Evolutionary conservation across 2,797 vertebrate species (phyloP).

Genomic region (Channallabes apus): DNA sequence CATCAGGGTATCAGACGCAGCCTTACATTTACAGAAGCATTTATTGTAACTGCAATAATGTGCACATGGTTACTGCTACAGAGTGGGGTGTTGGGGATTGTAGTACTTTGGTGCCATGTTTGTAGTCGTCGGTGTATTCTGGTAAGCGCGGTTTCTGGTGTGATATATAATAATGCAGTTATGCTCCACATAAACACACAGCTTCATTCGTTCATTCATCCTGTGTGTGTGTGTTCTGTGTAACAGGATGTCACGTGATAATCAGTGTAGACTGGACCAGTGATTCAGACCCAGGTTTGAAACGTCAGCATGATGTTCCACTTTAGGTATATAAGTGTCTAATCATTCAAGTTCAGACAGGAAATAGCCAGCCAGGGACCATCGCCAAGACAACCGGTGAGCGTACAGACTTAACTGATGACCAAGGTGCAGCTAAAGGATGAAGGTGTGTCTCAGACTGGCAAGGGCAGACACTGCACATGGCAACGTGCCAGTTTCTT

Average conservation of each 20-base stretch:
- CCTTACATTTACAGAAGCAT: too few relatives aligned
- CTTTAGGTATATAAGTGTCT: background rate
- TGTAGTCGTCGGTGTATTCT: background rate
- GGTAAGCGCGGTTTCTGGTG: background rate
- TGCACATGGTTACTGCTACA: too few relatives aligned
- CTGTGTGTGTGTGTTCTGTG: background rate
- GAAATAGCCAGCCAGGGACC: too few relatives aligned
- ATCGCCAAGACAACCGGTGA: background rate
- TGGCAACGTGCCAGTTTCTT: slow-evolving; percentile 23
- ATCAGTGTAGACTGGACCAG: background rate
- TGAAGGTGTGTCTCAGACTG: background rate
- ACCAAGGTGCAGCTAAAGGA: slow-evolving; percentile 5
- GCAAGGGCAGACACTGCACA: background rate
- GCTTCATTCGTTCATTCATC: background rate
- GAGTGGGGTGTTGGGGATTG: too few relatives aligned
- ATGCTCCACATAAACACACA: background rate
- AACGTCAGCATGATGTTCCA: background rate
- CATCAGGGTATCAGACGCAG: too few relatives aligned
- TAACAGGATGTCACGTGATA: background rate
- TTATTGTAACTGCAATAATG: too few relatives aligned
- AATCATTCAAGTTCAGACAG: background rate
- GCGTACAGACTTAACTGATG: background rate
- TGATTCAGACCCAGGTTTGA: background rate
- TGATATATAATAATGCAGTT: background rate
- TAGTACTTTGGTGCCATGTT: background rate